Evolutionary conservation across 1,140 invertebrate species (phyloP).

Genomic region (Diachasmimorpha longicaudata): DNA sequence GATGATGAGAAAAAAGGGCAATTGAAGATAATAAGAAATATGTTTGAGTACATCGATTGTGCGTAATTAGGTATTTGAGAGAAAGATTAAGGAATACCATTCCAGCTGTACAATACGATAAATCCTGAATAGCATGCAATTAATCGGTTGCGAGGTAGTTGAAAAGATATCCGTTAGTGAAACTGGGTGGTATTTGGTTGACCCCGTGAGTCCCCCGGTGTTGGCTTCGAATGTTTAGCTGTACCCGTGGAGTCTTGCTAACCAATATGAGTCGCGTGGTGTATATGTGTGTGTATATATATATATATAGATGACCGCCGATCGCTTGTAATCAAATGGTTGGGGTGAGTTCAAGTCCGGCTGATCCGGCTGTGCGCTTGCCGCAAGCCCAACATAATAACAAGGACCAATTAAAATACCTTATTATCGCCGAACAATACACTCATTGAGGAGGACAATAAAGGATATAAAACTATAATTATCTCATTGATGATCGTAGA

Average conservation of each 20-base stretch:
- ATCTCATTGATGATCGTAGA: too few species aligned
- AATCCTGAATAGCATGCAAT: conserved; percentile 46
- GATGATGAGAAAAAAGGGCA: too few species aligned
- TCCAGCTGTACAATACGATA: conserved; percentile 39
- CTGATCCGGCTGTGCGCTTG: neutral
- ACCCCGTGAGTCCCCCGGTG: conserved; percentile 42
- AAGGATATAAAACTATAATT: too few species aligned
- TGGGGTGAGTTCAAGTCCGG: conserved; percentile 15
- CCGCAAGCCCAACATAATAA: conserved; percentile 39
- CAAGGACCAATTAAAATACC: conserved; percentile 55
- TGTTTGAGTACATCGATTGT: conserved; percentile 25
- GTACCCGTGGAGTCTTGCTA: neutral
- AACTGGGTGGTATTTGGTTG: conserved; percentile 44
- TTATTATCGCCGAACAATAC: conserved; percentile 51
- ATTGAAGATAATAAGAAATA: too few species aligned
- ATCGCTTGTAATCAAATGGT: conserved; percentile 1
- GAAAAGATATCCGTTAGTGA: conserved; percentile 34
- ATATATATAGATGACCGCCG: neutral
- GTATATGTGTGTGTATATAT: neutral
- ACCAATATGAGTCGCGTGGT: neutral
- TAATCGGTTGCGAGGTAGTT: conserved; percentile 49
- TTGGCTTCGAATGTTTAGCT: conserved; percentile 31
- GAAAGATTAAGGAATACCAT: conserved; percentile 43
- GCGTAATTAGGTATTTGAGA: conserved; percentile 20
- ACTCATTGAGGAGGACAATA: conserved; percentile 29